phyloP scores from a whole-genome alignment of 2,113 vertebrate genomes.

The Notarius quadriscutis region DNA sequence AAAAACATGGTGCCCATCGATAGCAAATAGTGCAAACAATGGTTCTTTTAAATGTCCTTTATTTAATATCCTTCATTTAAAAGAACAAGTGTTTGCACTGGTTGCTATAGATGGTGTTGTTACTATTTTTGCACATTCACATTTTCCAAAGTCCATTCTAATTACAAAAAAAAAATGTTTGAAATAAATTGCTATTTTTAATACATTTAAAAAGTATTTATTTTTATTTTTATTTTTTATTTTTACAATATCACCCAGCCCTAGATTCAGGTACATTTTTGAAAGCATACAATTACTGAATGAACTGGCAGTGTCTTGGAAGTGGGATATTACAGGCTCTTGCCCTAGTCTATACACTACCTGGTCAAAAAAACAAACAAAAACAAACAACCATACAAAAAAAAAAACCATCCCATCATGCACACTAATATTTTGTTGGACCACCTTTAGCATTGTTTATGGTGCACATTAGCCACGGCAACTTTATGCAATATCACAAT shows the following conservation, averaged over 20 bases:
- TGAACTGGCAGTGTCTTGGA: background rate
- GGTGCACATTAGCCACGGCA: too few relatives aligned
- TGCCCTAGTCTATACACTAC: background rate
- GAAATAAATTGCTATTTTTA: background rate
- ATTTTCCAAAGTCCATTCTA: background rate
- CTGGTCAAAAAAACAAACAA: too few relatives aligned
- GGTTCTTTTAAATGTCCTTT: background rate
- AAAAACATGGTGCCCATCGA: background rate
- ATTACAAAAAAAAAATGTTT: background rate
- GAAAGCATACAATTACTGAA: background rate
- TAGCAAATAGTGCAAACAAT: background rate
- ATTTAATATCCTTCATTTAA: background rate
- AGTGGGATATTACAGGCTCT: background rate
- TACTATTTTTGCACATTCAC: background rate
- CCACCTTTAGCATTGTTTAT: too few relatives aligned
- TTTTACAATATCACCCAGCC: background rate
- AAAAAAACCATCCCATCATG: too few relatives aligned
- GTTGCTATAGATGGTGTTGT: background rate
- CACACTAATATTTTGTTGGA: too few relatives aligned
- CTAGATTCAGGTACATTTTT: background rate
- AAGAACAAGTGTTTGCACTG: background rate
- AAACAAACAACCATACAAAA: too few relatives aligned
- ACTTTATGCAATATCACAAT: too few relatives aligned
- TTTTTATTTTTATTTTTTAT: too few relatives aligned
- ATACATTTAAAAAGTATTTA: background rate